These are phyloP conservation scores for Leuciscus waleckii DNA, from an alignment of 2,797 vertebrate species.

Conservation along the genomic window DNA sequence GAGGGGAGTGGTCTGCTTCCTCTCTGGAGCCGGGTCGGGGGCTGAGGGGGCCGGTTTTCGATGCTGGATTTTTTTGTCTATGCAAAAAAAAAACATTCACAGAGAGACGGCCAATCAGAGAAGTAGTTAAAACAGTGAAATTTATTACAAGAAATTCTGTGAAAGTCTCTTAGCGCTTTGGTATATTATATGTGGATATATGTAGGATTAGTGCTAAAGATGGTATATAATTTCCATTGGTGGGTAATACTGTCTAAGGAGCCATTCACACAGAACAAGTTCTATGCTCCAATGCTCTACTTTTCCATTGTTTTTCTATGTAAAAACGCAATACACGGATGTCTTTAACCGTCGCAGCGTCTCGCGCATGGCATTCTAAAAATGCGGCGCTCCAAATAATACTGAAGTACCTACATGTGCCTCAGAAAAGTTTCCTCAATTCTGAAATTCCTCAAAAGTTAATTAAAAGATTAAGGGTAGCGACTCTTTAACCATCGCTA, in stretches of 20 bases:
- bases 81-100: constrained; percentile 18
- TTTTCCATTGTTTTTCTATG: too few species aligned
- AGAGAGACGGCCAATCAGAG: neutral
- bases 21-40: constrained; percentile 83
- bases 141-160: neutral
- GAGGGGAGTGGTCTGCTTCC: constrained; percentile 89
- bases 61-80: constrained; percentile 87
- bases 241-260: neutral
- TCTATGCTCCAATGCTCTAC: too few species aligned
- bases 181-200: neutral
- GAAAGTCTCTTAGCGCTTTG: neutral
- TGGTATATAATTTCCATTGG: neutral
- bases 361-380: too few species aligned
- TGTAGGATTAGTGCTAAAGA: neutral
- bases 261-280: too few species aligned
- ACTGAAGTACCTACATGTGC: neutral
- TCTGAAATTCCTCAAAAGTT: constrained; percentile 65
- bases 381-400: neutral
- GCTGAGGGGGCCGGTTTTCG: constrained; percentile 81
- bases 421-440: constrained; percentile 4
- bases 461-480: constrained; percentile 68
- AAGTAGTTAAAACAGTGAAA: neutral
- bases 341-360: too few species aligned
- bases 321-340: too few species aligned
- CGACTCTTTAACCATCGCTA: constrained; percentile 45